phyloP scores from a whole-genome alignment of 2,113 vertebrate genomes.

The Delphinus delphis region DNA sequence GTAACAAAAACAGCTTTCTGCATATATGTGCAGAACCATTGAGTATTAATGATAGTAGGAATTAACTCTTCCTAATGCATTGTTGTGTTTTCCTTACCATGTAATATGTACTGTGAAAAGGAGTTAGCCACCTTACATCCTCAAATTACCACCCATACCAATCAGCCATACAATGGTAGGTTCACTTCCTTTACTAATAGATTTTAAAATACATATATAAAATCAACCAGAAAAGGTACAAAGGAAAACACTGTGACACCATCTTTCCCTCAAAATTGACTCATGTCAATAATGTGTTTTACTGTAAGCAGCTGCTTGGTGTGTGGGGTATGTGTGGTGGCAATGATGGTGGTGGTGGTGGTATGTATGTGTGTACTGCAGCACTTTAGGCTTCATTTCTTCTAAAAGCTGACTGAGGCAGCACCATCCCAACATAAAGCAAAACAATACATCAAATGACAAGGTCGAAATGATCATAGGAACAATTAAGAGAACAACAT shows the following conservation, averaged over 20 bases:
- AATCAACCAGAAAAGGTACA: background rate
- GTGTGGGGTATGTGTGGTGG: too few relatives aligned
- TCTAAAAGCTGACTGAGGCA: background rate
- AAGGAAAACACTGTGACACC: background rate
- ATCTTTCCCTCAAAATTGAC: background rate
- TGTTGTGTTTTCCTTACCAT: background rate
- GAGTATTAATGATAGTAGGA: background rate
- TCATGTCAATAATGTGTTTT: slow-evolving; percentile 4
- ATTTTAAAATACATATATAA: background rate
- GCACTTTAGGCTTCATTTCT: background rate
- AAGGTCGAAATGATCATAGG: background rate
- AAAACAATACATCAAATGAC: background rate
- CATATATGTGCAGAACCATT: background rate
- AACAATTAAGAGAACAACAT: background rate
- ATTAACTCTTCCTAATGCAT: background rate
- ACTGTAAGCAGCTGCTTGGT: background rate
- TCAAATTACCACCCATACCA: background rate
- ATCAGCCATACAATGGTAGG: background rate
- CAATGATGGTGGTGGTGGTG: too few relatives aligned
- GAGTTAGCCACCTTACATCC: background rate
- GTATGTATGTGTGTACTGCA: background rate
- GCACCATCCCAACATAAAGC: background rate
- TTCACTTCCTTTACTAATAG: background rate
- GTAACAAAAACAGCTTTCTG: slow-evolving; percentile 25
- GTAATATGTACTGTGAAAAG: background rate